A percentile compares a stretch with the other conserved stretches of the same genome.
These are phyloP conservation scores for Drosophila kokeensis DNA, from an alignment of 2,888 invertebrate genomes.

Conservation along the genomic window DNA sequence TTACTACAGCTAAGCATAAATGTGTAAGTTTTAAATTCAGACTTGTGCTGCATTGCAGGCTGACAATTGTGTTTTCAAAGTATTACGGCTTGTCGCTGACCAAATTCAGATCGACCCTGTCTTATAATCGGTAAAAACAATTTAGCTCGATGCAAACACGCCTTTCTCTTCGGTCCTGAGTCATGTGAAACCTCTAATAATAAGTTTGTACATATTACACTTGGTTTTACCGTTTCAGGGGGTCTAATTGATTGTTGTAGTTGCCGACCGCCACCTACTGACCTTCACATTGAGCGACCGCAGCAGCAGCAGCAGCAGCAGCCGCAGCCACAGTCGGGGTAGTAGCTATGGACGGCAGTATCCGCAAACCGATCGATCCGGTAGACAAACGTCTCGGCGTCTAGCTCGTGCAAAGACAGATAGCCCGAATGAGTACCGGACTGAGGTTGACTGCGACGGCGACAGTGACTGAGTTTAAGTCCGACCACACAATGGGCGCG, in stretches of 20 bases:
- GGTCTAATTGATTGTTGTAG: slow-evolving; percentile 77
- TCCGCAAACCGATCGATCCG: slow-evolving; percentile 75
- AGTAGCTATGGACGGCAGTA: slow-evolving; percentile 54
- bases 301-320: slow-evolving; percentile 35
- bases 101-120: slow-evolving; percentile 24
- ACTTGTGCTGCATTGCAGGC: slow-evolving; percentile 14
- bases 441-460: slow-evolving; percentile 8
- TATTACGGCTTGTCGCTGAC: slow-evolving; percentile 18
- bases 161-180: slow-evolving; percentile 60
- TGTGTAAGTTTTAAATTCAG: slow-evolving; percentile 18
- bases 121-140: slow-evolving; percentile 32
- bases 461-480: slow-evolving; percentile 38
- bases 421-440: slow-evolving; percentile 12
- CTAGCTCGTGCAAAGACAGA: slow-evolving; percentile 62
- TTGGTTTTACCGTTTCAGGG: slow-evolving; percentile 77
- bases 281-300: slow-evolving; percentile 76
- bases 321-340: not conserved
- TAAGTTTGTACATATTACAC: slow-evolving; percentile 54
- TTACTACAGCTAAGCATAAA: slow-evolving; percentile 18
- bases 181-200: slow-evolving; percentile 55
- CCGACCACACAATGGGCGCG: slow-evolving; percentile 81
- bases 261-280: slow-evolving; percentile 80
- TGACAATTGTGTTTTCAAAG: slow-evolving; percentile 20
- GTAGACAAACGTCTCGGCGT: slow-evolving; percentile 73
- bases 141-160: slow-evolving; percentile 28